A percentile compares a stretch with the other conserved stretches of the same genome.
phyloP scores from a whole-genome alignment of 2,797 vertebrate species.

The Gastrophryne carolinensis region DNA sequence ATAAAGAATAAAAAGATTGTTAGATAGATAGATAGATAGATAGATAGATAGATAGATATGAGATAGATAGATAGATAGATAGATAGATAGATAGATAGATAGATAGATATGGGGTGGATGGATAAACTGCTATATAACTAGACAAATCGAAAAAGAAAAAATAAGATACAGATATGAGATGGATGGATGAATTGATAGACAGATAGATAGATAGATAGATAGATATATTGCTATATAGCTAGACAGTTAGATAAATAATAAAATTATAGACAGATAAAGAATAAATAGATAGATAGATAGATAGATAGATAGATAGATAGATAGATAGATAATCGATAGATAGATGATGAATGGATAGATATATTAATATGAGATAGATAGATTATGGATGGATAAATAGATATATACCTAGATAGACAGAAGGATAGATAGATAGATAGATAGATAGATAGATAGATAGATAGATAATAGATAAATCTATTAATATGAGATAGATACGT shows the following conservation, averaged over 20 bases:
- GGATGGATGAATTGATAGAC: background rate
- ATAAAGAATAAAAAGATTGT: background rate
- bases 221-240: background rate
- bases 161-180: background rate
- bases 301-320: too few species aligned
- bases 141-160: background rate
- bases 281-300: too few species aligned
- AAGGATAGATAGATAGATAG: too few species aligned
- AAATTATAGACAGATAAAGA: too few species aligned
- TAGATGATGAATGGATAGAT: too few species aligned
- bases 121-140: background rate
- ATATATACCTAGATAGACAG: too few species aligned
- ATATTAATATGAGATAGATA: too few species aligned
- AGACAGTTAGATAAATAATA: background rate
- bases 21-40: background rate
- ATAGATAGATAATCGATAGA: too few species aligned
- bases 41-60: background rate
- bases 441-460: too few species aligned
- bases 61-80: background rate
- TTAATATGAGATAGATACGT: background rate
- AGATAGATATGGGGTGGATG: constrained; percentile 11
- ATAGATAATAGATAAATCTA: too few species aligned
- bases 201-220: background rate
- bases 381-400: too few species aligned
- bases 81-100: constrained; percentile 22